These are phyloP conservation scores for Nanger granti DNA, from an alignment of 2,113 vertebrate genomes.

Conservation along the genomic window DNA sequence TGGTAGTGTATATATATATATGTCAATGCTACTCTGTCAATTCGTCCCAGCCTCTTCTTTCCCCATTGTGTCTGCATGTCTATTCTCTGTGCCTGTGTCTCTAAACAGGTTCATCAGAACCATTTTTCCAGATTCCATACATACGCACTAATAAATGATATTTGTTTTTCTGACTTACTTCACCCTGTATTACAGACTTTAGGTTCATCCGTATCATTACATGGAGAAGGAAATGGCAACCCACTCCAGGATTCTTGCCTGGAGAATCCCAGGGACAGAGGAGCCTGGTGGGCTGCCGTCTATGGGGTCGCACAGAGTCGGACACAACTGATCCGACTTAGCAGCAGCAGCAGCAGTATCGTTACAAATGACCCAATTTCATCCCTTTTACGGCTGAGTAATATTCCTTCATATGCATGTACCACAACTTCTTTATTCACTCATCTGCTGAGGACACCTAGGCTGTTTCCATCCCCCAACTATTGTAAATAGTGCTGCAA, in stretches of 20 bases:
- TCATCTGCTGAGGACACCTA: neutral
- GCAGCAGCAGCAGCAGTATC: too few species aligned
- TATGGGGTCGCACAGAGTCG: too few species aligned
- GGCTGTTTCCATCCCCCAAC: neutral
- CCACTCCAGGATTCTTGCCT: too few species aligned
- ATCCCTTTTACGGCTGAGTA: neutral
- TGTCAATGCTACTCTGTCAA: neutral
- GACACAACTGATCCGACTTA: too few species aligned
- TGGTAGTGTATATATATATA: neutral
- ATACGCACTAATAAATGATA: neutral
- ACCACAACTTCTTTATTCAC: neutral
- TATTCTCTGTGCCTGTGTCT: neutral
- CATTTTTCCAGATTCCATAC: neutral
- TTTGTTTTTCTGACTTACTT: neutral
- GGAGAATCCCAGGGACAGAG: too few species aligned
- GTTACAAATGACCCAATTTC: neutral
- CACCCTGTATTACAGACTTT: neutral
- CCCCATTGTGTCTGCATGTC: neutral
- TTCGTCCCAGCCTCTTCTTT: neutral
- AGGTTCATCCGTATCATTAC: neutral
- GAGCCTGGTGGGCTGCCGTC: too few species aligned
- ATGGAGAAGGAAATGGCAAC: neutral
- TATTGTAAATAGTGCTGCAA: neutral
- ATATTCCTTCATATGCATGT: neutral
- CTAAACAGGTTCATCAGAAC: neutral